These are phyloP conservation scores for Mesorhabditis belari DNA, from an alignment of 2,888 invertebrate species.

Conservation along the genomic window DNA sequence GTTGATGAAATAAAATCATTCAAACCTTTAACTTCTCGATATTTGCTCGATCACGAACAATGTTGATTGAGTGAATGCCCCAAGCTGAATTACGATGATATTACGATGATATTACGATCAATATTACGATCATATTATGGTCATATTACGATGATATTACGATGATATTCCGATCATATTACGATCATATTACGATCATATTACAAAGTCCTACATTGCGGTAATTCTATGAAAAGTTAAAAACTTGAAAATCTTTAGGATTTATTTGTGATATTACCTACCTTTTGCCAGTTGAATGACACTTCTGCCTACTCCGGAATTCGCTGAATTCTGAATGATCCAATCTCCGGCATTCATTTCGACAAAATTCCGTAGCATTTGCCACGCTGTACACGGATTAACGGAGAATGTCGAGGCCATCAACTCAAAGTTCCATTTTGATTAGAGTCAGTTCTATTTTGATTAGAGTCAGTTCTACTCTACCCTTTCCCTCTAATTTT, in stretches of 20 bases:
- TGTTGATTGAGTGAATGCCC: slow-evolving; percentile 70
- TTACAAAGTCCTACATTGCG: too few species aligned
- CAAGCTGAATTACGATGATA: slow-evolving; percentile 33
- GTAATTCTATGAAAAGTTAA: too few species aligned
- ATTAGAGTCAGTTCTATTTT: background rate
- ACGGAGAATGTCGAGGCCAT: slow-evolving; percentile 76
- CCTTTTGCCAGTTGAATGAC: slow-evolving; percentile 7
- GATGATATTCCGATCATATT: too few species aligned
- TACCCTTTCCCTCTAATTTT: background rate
- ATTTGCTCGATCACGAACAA: slow-evolving; percentile 78
- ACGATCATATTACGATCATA: too few species aligned
- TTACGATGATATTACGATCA: too few species aligned
- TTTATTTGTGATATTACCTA: background rate
- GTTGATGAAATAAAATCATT: background rate
- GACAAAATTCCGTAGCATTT: slow-evolving; percentile 84
- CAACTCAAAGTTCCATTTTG: background rate
- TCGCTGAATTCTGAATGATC: slow-evolving; percentile 91
- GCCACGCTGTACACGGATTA: slow-evolving; percentile 89
- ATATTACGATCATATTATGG: too few species aligned
- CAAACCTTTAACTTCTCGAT: background rate
- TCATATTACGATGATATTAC: too few species aligned
- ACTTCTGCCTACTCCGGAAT: slow-evolving; percentile 74
- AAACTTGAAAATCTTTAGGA: background rate
- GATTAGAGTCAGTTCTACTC: background rate
- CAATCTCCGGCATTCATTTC: slow-evolving; percentile 55